phyloP scores from a whole-genome alignment of 2,113 vertebrate genomes.

The Vulpes ferrilata region DNA sequence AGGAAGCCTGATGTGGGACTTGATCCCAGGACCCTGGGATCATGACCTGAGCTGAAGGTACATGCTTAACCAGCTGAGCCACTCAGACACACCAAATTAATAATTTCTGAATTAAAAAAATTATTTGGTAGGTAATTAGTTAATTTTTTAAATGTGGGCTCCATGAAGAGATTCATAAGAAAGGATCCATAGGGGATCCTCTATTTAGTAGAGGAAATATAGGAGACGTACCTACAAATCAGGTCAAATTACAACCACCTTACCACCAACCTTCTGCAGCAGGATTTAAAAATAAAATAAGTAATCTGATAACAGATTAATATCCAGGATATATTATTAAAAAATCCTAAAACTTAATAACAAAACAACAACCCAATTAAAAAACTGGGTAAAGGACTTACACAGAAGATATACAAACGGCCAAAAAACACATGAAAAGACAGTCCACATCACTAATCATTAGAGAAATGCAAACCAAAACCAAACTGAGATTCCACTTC shows the following conservation, averaged over 20 bases:
- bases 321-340: neutral
- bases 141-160: conserved; percentile 29
- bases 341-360: neutral
- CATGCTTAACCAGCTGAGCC: no score
- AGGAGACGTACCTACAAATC: neutral
- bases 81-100: neutral
- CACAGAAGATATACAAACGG: neutral
- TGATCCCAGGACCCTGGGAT: no score
- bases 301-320: neutral
- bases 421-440: neutral
- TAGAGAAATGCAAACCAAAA: neutral
- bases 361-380: neutral
- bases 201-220: neutral
- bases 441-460: neutral
- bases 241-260: neutral
- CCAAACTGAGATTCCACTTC: neutral
- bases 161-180: neutral
- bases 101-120: conserved; percentile 10
- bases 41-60: no score
- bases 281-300: conserved; percentile 40
- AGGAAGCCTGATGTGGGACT: no score
- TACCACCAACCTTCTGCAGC: neutral
- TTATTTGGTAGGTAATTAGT: neutral
- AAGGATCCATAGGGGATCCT: neutral
- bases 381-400: neutral